Evolutionary conservation across 1,140 invertebrate species (phyloP), one percentile per base, ranked within the genome.

Genomic region (Sinonovacula constricta): DNA sequence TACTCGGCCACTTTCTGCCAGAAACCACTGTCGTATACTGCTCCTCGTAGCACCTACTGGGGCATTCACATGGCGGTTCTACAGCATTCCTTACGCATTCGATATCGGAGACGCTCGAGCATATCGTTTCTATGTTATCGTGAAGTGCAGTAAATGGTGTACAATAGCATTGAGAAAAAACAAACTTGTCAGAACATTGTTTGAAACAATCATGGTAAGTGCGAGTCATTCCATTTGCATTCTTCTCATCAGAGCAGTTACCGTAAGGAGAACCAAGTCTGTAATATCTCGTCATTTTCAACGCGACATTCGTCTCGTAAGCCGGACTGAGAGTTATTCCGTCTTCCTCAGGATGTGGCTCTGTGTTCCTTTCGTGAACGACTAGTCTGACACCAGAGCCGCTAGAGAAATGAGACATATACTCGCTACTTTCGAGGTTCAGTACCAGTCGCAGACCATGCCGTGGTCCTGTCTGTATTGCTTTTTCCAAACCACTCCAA

Each of bases 221-320:
- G 24, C 60, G 60, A 14, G 14, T 26, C 28, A 24, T n/a, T 1
- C 33, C 33, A 31, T 71, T 24, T n/a, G 60, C 45, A 0, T 30
- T 7, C 2, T 49, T 5, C 22, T 36, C 54, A 30, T 45, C 2
- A 2, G 56, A 36, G 57, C 69, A 71, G 12, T 71, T 33, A 1
- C 69, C 69, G 33, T 60, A 71, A 30, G 36, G 28, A 49, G 36
- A 36, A 10, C 69, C 69, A 3, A 71, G 39, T n/a, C 69, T 54
- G 1, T 12, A 7, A 2, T 60, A 31, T 28, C 22, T 3, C 24
- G 45, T 51, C 36, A 60, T 26, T 1, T 53, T n/a, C 1, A 74
- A 1, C 2, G 54, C 59, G 15, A 74, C 36, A 26, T 63, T 33
- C 14, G 70, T 74, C 45, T 74, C 70, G 24, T 31, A 53, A 1